Conservation (phyloP, 2,113 vertebrate species). For the Tursiops truncatus region DNA sequence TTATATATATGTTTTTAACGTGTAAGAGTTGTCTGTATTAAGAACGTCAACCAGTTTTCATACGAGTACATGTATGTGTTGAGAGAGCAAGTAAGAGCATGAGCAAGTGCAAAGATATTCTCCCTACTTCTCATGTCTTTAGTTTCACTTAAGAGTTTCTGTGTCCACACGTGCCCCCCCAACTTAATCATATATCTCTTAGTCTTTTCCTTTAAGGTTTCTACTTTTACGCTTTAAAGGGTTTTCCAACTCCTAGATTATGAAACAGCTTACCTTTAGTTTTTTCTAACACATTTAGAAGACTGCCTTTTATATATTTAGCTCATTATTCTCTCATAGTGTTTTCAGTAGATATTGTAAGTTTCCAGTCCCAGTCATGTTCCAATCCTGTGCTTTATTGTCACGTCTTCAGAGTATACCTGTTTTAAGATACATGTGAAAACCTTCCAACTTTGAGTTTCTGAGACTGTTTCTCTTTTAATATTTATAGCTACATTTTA, state of each 20-base stretch:
- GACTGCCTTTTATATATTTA: neutral
- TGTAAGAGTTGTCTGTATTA: neutral
- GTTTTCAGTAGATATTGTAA: neutral
- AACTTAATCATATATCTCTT: neutral
- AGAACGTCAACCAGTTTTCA: neutral
- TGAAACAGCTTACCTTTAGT: neutral
- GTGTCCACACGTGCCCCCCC: neutral
- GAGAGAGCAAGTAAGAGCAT: neutral
- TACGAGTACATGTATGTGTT: neutral
- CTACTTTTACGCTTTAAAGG: constrained; percentile 8
- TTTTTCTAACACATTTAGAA: neutral
- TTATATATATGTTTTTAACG: neutral
- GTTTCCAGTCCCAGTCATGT: neutral
- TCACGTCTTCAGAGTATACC: neutral
- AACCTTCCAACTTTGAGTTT: neutral
- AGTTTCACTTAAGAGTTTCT: neutral
- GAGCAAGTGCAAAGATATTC: neutral
- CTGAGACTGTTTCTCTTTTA: constrained; percentile 28
- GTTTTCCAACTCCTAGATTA: neutral
- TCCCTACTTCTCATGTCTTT: neutral
- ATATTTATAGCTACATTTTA: constrained; percentile 17
- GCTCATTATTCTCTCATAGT: neutral
- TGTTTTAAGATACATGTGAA: neutral
- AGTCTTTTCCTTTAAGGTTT: neutral
- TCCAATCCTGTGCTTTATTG: neutral